Conservation (phyloP, 2,113 vertebrate genomes). For the Leucosticte australis region DNA sequence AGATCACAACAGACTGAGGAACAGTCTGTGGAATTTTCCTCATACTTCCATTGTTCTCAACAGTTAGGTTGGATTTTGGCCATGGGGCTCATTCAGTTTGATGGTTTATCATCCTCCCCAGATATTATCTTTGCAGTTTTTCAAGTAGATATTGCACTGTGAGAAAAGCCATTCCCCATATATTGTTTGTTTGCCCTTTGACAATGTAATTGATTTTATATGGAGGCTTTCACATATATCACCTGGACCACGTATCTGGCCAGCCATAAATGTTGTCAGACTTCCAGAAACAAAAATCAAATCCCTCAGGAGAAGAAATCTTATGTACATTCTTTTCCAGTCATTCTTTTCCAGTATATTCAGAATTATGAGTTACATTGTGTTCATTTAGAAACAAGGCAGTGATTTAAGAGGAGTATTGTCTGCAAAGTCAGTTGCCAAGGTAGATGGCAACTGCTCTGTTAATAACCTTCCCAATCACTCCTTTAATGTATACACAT, state of each 20-base stretch:
- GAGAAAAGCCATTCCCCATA: not conserved
- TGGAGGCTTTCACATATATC: not conserved
- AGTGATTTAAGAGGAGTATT: not conserved
- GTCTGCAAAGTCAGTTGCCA: not conserved
- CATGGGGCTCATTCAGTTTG: not conserved
- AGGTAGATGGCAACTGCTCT: not conserved
- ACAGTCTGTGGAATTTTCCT: not conserved
- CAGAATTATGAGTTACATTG: not conserved
- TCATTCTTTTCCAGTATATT: not conserved
- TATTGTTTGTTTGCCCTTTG: not conserved
- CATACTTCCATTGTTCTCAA: not conserved
- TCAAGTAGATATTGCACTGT: not conserved
- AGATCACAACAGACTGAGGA: not conserved
- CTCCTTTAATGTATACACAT: not conserved
- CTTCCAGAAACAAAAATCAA: not conserved
- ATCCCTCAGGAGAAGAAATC: not conserved
- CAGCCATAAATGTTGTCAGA: not conserved
- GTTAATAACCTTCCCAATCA: not conserved
- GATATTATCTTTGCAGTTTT: not conserved
- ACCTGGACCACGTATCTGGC: not conserved
- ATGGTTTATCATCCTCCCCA: not conserved
- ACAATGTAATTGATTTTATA: not conserved
- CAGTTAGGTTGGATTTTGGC: not conserved
- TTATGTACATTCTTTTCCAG: not conserved
- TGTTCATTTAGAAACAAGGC: not conserved